phyloP scores from a whole-genome alignment of 1,140 invertebrate species.

The Orchestia grillus region DNA sequence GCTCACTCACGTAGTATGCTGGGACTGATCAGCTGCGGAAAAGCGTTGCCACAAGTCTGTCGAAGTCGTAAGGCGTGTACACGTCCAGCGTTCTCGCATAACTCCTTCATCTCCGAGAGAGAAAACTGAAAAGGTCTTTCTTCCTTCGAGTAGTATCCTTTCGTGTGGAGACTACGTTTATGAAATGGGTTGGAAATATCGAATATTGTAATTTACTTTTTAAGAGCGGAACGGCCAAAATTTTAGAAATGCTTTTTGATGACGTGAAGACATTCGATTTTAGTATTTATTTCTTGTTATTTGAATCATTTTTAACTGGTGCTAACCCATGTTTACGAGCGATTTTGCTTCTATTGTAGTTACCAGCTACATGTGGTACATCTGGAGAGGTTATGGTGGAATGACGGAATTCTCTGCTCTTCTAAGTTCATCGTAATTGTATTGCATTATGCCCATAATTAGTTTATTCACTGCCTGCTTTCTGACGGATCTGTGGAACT shows the following conservation, averaged over 20 bases:
- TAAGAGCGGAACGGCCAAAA: background rate
- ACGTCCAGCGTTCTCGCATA: background rate
- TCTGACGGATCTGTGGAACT: background rate
- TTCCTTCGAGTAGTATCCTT: background rate
- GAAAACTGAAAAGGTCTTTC: background rate
- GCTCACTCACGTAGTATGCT: background rate
- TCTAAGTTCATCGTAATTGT: background rate
- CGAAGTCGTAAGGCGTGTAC: background rate
- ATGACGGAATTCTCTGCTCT: background rate
- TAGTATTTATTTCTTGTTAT: background rate
- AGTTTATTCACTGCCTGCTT: background rate
- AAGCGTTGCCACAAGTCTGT: background rate
- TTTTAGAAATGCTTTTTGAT: background rate
- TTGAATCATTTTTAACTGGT: too few relatives aligned
- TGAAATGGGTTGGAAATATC: background rate
- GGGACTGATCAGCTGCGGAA: background rate
- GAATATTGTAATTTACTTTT: background rate
- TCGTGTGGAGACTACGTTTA: background rate
- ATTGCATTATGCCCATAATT: background rate
- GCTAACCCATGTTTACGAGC: background rate
- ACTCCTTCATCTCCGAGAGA: background rate
- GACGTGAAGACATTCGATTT: background rate
- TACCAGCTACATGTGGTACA: background rate
- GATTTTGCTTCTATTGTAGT: background rate
- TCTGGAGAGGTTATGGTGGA: background rate